These are phyloP conservation scores for Leucosticte australis DNA, from an alignment of 2,113 vertebrate genomes.

Conservation along the genomic window DNA sequence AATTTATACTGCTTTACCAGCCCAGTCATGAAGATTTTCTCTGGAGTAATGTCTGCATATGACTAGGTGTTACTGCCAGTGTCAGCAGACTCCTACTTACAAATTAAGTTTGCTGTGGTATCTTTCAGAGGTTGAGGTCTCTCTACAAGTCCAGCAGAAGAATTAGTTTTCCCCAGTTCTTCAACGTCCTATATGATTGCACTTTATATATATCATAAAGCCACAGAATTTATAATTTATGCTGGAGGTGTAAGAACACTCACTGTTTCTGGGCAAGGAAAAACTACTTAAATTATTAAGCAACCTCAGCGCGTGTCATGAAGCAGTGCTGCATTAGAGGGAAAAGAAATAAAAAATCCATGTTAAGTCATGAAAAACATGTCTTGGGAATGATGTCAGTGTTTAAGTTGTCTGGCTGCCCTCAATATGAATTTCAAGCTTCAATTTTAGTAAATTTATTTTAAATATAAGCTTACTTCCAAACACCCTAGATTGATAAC, in stretches of 20 bases:
- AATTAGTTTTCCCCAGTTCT: background rate
- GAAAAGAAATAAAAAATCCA: background rate
- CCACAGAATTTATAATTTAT: background rate
- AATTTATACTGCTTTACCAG: background rate
- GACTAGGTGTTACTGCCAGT: background rate
- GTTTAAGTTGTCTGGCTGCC: background rate
- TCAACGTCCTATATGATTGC: background rate
- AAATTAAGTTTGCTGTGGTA: background rate
- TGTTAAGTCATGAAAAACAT: background rate
- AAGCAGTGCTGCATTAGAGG: background rate
- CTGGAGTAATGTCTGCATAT: background rate
- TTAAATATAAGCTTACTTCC: background rate
- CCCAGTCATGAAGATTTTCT: background rate
- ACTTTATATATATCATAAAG: background rate
- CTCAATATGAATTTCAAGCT: background rate
- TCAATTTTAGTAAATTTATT: background rate
- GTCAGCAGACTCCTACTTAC: background rate
- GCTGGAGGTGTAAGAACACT: background rate
- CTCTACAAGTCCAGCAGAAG: background rate
- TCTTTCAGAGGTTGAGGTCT: background rate
- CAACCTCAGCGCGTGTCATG: background rate
- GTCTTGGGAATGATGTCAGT: background rate
- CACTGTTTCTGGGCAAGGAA: background rate
- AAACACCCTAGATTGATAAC: background rate
- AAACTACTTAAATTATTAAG: slow-evolving; percentile 16